Evolutionary conservation across 2,113 vertebrate species (phyloP).

Genomic region (Microcebus murinus): DNA sequence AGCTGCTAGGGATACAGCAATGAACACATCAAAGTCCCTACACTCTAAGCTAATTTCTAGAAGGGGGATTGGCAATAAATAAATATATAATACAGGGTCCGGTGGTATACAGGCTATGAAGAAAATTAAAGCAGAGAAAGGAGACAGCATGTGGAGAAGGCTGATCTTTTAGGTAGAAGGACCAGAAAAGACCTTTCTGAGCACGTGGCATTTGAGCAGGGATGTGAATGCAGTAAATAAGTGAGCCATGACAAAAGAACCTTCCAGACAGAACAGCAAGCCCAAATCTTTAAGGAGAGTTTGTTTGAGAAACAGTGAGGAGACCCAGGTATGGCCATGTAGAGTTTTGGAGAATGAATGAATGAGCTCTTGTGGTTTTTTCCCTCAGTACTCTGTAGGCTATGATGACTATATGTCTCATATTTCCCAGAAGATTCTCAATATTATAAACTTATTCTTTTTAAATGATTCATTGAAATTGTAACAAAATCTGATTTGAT

Average conservation of each 20-base stretch:
- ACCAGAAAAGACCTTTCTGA: neutral
- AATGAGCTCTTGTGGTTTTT: neutral
- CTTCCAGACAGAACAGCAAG: neutral
- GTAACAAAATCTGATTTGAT: slow-evolving; percentile 55
- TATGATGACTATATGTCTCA: neutral
- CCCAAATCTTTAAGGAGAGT: neutral
- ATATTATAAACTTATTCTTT: slow-evolving; percentile 22
- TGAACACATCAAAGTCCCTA: neutral
- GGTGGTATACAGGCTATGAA: neutral
- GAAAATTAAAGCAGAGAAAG: slow-evolving; percentile 19
- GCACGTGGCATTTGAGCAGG: neutral
- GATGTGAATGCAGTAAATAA: neutral
- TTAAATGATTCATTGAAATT: slow-evolving; percentile 36
- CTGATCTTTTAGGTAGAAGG: neutral
- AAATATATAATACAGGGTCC: neutral
- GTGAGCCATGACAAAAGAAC: neutral
- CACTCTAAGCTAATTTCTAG: neutral
- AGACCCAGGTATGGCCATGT: neutral
- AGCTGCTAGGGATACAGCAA: neutral
- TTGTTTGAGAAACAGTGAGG: neutral
- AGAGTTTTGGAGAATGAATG: neutral
- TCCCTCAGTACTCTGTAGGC: neutral
- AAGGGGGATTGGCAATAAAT: neutral
- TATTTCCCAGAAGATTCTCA: slow-evolving; percentile 41
- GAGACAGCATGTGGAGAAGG: neutral